Evolutionary conservation across 2,888 invertebrate genomes (phyloP), one percentile per base, ranked within the genome.

Genomic region (Itoplectis maculator): DNA sequence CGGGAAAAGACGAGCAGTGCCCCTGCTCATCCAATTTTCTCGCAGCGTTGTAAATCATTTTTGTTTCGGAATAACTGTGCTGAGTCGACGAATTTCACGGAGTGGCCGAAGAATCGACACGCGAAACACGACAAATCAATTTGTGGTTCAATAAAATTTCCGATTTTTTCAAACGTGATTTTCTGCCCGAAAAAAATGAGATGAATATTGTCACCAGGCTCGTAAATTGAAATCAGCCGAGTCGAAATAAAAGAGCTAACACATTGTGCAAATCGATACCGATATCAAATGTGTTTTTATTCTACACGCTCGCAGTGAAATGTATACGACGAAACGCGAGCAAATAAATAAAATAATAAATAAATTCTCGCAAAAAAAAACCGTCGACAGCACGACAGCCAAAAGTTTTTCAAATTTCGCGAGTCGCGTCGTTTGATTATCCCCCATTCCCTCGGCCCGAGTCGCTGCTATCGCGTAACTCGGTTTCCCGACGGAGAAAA

Each of bases 401-500:
- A 20, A 11, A 23, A 18, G 18, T 6, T 51, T 51, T 9, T 0
- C 0, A 35, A 23, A 29, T 40, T 74, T 29, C 13, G 1, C 4
- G n/a, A 7, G 7, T 20, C 0, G 18, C 18, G 47, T 35, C 18
- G 11, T 63, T 47, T 9, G 23, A 54, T n/a, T 69, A 20, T 42
- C 15, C n/a, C n/a, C n/a, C n/a, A n/a, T n/a, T 42, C 42, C 42
- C 35, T 20, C 23, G n/a, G 42, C 51, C 15, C 37, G 37, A 15
- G 9, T 40, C 29, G 20, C 11, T 5, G 51, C 68, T 74, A 37
- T 79, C 61, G n/a, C 23, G 40, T 66, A 49, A 45, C 18, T 72
- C 51, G n/a, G 45, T 72, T 56, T 59, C 0, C 8, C 56, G 8
- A 23, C 11, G 11, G 66, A 69, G 49, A 66, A 42, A 63, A 73